Evolutionary conservation across 2,888 invertebrate species (phyloP), one percentile per base, ranked within the genome.

Genomic region (Shargacucullia verbasci): DNA sequence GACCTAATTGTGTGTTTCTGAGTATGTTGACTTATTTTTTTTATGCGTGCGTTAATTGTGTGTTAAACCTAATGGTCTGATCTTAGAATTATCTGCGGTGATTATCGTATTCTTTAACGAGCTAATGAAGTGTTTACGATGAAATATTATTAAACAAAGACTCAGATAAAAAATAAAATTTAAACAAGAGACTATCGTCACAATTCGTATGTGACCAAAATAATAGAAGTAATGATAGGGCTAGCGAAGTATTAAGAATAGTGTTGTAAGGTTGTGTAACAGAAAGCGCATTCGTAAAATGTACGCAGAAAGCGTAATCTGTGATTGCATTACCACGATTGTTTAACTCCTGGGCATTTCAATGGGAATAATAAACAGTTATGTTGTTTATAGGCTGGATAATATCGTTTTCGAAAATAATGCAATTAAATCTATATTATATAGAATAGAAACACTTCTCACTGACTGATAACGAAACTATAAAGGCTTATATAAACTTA

Each of bases 251-350:
- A 75, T 78, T 79, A 78, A 76, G 79, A 77, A 62, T 59, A 52
- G 57, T 78, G 72, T 75, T 62, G 79, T 66, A 79, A 77, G 45
- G 70, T 85, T 81, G 76, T 76, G 76, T 79, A 86, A 87, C 71
- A 60, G 81, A 87, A 87, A 86, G 82, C 68, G 79, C 77, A 83
- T 84, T 83, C 76, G 73, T 73, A 69, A 72, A 74, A 70, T 70
- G 78, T 69, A 67, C 62, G 75, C 81, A 81, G 80, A 84, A 82
- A 82, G 82, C 67, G 70, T 80, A 72, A 73, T 72, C 38, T 48
- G 55, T 43, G 50, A 64, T 68, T 66, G 64, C 60, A 66, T 73
- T 73, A 27, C 64, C 45, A 52, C 29, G 48, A 15, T 52, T 57
- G 53, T 59, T 73, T 54, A 40, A 35, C 46, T 47, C 40, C 39